Evolutionary conservation across 64 coral and sea anemone species (phyloP), one percentile per base, ranked within the genome.

Genomic region (Pocillopora damicornis): DNA sequence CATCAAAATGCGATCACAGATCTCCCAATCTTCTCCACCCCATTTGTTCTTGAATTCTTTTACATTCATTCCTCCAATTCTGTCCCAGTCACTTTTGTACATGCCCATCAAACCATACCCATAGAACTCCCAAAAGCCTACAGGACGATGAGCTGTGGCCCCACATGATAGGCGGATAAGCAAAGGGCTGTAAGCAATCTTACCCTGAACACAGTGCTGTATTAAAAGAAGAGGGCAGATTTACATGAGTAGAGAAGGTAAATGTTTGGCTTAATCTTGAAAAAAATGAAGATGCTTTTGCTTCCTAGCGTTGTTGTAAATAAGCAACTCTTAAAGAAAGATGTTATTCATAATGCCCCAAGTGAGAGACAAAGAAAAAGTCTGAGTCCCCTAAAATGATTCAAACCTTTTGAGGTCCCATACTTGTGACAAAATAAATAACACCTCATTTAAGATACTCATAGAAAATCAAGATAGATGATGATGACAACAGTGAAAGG

Each of bases 21-120:
- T 81, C 25, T 96, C 94, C 94, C 94, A 96, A 16, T 96, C 94
- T 76, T 96, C 94, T 23, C 94, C 94, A 0, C 94, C 94, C 94
- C 94, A 96, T 13, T 65, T 79, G 78, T 96, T 73, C 60, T 37
- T 58, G 51, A 92, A 96, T 13, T 87, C 84, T 65, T 76, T 61
- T 5, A 92, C 75, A 60, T 96, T 86, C 82, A 96, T 85, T 23
- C 94, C 94, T 22, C 94, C 94, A 83, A 92, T 86, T 64, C 77
- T 60, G 1, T 86, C 72, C 94, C 94, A 96, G 81, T 96, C 94
- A 45, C 86, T 89, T 60, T 96, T 96, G 87, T 89, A 96, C 13
- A 81, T 80, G 15, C 86, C 90, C 9, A 88, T 62, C 16, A 92
- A 66, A 15, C 82, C 89, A 34, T 83, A 91, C 34, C 88, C 88